phyloP scores from a whole-genome alignment of 2,888 invertebrate species.

The Blomia tropicalis region DNA sequence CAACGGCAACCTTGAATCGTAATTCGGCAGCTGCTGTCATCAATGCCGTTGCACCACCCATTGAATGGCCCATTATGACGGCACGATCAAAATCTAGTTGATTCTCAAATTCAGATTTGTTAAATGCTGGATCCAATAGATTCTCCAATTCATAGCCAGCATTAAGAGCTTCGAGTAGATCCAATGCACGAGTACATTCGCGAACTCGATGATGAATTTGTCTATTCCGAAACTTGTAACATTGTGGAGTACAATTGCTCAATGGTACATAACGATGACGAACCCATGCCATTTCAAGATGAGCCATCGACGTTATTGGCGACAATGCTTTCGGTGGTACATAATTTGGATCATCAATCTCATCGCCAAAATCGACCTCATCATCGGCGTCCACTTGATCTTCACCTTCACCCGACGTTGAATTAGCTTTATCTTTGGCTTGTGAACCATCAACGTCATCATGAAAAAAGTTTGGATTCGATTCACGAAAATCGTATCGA shows the following conservation, averaged over 20 bases:
- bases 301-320: conserved; percentile 18
- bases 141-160: conserved; percentile 40
- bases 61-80: conserved; percentile 48
- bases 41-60: conserved; percentile 48
- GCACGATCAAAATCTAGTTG: conserved; percentile 37
- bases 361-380: conserved; percentile 24
- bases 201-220: conserved; percentile 41
- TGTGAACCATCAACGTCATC: not conserved
- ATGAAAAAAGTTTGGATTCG: conserved; percentile 21
- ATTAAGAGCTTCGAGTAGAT: conserved; percentile 41
- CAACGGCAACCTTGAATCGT: conserved; percentile 42
- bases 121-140: conserved; percentile 37
- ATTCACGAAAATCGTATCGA: conserved; percentile 18
- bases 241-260: not conserved
- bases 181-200: conserved; percentile 42
- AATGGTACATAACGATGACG: conserved; percentile 10
- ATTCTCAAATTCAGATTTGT: conserved; percentile 34
- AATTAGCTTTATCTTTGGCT: not conserved
- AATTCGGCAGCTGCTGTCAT: conserved; percentile 42
- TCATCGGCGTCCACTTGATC: conserved; percentile 12
- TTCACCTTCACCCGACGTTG: not conserved
- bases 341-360: conserved; percentile 26
- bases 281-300: conserved; percentile 25
- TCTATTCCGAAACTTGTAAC: conserved; percentile 19
- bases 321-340: conserved; percentile 22